These are phyloP conservation scores for Thinocorus orbignyianus DNA, from an alignment of 2,113 vertebrate genomes.

Conservation along the genomic window DNA sequence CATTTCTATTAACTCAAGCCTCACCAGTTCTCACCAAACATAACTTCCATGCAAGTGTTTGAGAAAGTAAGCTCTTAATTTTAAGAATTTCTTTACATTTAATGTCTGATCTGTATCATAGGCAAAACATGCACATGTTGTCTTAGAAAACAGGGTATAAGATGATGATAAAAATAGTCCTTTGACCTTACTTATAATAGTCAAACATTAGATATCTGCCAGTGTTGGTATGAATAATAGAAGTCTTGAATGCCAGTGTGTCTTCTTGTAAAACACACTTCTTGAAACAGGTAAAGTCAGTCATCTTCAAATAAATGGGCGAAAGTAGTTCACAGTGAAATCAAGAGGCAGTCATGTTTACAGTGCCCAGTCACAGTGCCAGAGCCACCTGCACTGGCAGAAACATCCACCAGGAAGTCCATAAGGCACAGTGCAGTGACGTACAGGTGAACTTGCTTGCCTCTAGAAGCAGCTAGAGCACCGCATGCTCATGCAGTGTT, in stretches of 20 bases:
- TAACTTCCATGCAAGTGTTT: background rate
- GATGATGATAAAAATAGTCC: background rate
- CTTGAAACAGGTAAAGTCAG: background rate
- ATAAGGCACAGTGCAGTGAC: fast-evolving
- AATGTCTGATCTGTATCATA: background rate
- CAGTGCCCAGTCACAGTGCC: background rate
- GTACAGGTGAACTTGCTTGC: background rate
- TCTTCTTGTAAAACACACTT: background rate
- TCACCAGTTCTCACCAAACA: background rate
- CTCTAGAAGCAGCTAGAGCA: background rate
- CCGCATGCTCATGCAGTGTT: background rate
- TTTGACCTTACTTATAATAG: background rate
- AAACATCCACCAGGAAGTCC: background rate
- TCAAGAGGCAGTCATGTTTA: background rate
- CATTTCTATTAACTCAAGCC: background rate
- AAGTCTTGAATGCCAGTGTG: background rate
- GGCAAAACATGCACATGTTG: background rate
- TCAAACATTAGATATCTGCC: background rate
- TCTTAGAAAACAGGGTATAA: background rate
- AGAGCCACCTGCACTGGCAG: background rate
- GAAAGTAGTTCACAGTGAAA: background rate
- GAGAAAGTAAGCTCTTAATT: background rate
- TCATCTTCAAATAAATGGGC: background rate
- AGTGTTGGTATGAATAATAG: background rate
- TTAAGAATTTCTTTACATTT: background rate